Evolutionary conservation across 2,888 invertebrate species (phyloP).

Genomic region (Apomyelois bistriatella): DNA sequence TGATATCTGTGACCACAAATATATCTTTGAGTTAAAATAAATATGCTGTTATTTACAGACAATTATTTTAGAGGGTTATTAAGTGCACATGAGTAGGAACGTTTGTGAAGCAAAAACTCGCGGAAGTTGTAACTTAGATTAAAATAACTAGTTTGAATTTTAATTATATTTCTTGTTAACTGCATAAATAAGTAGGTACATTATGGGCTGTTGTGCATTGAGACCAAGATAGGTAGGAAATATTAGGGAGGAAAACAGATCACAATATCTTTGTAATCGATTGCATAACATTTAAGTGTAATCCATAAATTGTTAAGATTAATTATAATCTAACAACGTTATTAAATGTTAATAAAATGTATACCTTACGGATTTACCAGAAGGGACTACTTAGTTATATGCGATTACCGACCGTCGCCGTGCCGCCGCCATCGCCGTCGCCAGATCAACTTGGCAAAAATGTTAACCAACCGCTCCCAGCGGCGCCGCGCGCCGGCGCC

Average conservation of each 20-base stretch:
- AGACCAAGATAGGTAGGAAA: neutral
- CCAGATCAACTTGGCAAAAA: neutral
- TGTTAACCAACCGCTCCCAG: neutral
- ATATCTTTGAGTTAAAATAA: neutral
- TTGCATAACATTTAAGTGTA: neutral
- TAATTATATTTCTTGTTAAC: neutral
- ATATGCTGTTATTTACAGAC: too few relatives aligned
- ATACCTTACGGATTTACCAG: neutral
- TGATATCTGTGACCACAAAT: neutral
- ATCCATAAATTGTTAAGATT: neutral
- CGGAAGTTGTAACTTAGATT: slow-evolving; percentile 1
- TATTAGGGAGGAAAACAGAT: neutral
- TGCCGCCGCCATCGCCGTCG: neutral
- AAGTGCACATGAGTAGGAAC: too few relatives aligned
- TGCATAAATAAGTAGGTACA: neutral
- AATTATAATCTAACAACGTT: neutral
- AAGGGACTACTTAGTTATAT: neutral
- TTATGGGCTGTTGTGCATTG: too few relatives aligned
- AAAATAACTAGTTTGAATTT: slow-evolving; percentile 3
- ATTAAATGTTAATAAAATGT: neutral
- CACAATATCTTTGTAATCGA: neutral
- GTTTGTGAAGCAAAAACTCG: neutral
- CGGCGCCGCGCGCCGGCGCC: too few relatives aligned
- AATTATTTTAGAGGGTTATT: too few relatives aligned
- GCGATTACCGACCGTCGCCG: neutral